Conservation (phyloP, 2,797 vertebrate genomes). For the Enteromius fasciolatus region DNA sequence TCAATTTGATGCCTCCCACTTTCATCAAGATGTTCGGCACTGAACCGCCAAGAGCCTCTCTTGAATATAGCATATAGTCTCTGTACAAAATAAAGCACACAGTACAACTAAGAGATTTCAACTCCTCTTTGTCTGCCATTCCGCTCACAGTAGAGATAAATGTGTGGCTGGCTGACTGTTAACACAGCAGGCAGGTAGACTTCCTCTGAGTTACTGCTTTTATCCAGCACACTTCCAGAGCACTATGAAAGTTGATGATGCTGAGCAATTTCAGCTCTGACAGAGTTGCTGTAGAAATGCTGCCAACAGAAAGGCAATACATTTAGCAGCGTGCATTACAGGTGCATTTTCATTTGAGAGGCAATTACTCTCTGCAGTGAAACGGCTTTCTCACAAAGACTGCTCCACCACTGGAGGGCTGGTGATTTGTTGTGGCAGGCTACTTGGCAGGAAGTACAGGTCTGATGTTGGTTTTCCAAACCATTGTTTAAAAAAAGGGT, state of each 20-base stretch:
- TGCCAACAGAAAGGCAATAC: slow-evolving; percentile 48
- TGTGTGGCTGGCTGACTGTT: slow-evolving; percentile 33
- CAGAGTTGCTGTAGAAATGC: slow-evolving; percentile 36
- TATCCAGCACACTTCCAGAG: slow-evolving; percentile 41
- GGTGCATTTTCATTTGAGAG: slow-evolving; percentile 56
- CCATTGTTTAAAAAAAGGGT: slow-evolving; percentile 43
- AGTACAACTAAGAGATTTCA: slow-evolving; percentile 16
- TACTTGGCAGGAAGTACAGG: slow-evolving; percentile 29
- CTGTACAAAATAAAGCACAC: slow-evolving; percentile 5
- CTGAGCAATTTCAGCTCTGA: slow-evolving; percentile 49
- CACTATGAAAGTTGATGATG: slow-evolving; percentile 54
- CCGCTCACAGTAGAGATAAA: slow-evolving; percentile 31
- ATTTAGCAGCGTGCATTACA: slow-evolving; percentile 54
- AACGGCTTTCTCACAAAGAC: slow-evolving; percentile 42
- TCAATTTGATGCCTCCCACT: neutral
- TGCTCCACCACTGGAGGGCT: slow-evolving; percentile 13
- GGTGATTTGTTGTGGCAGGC: slow-evolving; percentile 42
- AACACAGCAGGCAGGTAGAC: slow-evolving; percentile 51
- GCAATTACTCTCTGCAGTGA: slow-evolving; percentile 49
- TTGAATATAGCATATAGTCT: slow-evolving; percentile 10
- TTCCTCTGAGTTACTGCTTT: slow-evolving; percentile 39
- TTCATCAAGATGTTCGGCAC: neutral
- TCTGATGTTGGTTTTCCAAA: slow-evolving; percentile 36
- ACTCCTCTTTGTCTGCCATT: slow-evolving; percentile 4
- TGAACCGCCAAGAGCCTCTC: neutral